Base-by-base conservation (phyloP, 2,888 invertebrate genomes). In the Crepidodera aurea region DNA sequence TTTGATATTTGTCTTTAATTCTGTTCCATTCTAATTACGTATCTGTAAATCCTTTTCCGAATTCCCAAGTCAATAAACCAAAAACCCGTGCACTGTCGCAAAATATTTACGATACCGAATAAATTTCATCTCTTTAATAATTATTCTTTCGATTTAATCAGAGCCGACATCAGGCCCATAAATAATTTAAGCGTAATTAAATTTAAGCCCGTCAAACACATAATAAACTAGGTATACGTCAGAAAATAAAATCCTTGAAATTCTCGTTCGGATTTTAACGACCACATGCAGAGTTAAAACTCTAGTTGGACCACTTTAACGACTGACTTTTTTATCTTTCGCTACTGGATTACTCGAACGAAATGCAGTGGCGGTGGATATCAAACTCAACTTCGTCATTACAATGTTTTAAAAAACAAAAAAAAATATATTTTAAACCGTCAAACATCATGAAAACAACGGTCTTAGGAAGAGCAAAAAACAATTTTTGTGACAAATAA, bases 261-360 rank as follows among this genome's bases (percentile, higher is more conserved):
- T 67, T 67, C 67, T 63, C 57, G 50, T 59, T 51, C 32, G 55
- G 54, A 56, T 61, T 62, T 66, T 67, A 68, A 67, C 64, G 59
- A 63, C 60, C 60, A 44, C 60, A 63, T 59, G n/a, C 46, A 51
- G 53, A 62, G 56, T 70, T 65, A 60, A 60, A 67, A 65, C 54
- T 62, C 51, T 69, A 63, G 67, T 58, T 66, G 63, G 66, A 69
- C 69, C 68, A 67, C 67, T 68, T 69, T 68, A 68, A 71, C 61
- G 68, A 66, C 46, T 53, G 44, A 56, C 58, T 64, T 69, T n/a
- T 69, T 68, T 68, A 68, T 64, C 48, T 42, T 55, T 60, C 29
- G 69, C 71, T 71, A 68, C 71, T 64, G 71, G 65, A 64, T 71
- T 71, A 70, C 70, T 56, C 67, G 13, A 18, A 39, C 13, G 67